Evolutionary conservation across 2,888 invertebrate genomes (phyloP).

Genomic region (Apamea anceps): DNA sequence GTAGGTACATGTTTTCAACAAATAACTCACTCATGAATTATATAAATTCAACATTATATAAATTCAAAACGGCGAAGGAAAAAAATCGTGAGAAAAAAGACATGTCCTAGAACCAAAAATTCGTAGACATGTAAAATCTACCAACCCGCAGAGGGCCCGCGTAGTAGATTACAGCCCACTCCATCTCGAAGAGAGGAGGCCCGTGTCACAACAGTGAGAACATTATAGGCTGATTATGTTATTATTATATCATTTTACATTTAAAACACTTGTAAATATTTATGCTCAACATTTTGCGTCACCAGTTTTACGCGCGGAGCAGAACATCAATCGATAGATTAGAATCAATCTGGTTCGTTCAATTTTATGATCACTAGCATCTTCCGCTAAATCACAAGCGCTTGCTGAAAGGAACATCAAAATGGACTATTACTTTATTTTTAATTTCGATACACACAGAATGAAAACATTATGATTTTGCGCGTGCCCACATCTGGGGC

Average conservation of each 20-base stretch:
- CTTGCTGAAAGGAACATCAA: slow-evolving; percentile 67
- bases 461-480: slow-evolving; percentile 79
- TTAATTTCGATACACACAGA: slow-evolving; percentile 74
- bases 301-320: slow-evolving; percentile 45
- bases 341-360: slow-evolving; percentile 61
- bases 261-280: slow-evolving; percentile 44
- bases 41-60: slow-evolving; percentile 15
- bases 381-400: slow-evolving; percentile 65
- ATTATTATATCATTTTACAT: slow-evolving; percentile 34
- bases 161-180: too few species aligned
- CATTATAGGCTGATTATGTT: background rate
- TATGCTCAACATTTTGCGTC: slow-evolving; percentile 49
- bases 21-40: slow-evolving; percentile 36
- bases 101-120: too few species aligned
- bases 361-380: slow-evolving; percentile 66
- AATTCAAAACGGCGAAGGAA: background rate
- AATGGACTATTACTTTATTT: slow-evolving; percentile 73
- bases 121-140: too few species aligned
- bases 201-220: too few species aligned
- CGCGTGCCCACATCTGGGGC: slow-evolving; percentile 84
- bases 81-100: too few species aligned
- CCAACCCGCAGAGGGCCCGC: too few species aligned
- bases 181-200: too few species aligned
- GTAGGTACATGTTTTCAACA: slow-evolving; percentile 12
- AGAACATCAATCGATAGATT: slow-evolving; percentile 54